phyloP scores from a whole-genome alignment of 2,888 invertebrate species.

The Pristionchus arcanus region DNA sequence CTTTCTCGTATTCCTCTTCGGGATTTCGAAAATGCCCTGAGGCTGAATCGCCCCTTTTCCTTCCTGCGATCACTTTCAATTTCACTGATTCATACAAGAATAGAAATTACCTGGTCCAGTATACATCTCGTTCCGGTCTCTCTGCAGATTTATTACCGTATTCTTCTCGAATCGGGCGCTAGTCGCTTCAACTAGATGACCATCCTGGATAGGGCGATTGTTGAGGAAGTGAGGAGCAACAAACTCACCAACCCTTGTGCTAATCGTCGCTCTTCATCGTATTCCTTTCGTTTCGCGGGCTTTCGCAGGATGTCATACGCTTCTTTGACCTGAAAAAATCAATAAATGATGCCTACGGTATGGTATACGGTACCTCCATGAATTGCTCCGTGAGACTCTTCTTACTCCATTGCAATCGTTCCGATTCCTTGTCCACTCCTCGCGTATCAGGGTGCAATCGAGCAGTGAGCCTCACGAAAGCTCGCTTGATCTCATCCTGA shows the following conservation, averaged over 20 bases:
- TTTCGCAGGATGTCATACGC: constrained; percentile 62
- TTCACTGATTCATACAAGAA: no score
- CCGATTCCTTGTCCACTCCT: constrained; percentile 22
- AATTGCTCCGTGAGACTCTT: constrained; percentile 58
- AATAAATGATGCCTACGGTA: neutral
- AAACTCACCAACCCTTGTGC: constrained; percentile 57
- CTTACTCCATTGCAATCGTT: constrained; percentile 45
- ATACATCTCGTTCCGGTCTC: constrained; percentile 36
- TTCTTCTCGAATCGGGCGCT: constrained; percentile 35
- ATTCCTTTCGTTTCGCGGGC: constrained; percentile 60
- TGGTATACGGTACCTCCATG: constrained; percentile 56
- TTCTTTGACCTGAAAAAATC: constrained; percentile 58
- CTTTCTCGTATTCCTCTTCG: constrained; percentile 45
- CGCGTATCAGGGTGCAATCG: constrained; percentile 59
- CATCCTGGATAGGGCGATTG: constrained; percentile 9
- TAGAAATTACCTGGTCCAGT: constrained; percentile 47
- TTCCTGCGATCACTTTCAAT: neutral
- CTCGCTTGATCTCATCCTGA: constrained; percentile 58
- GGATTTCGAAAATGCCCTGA: constrained; percentile 48
- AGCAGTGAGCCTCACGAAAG: constrained; percentile 50
- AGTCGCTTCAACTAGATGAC: constrained; percentile 45
- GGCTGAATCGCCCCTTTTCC: neutral
- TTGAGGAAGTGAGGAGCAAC: neutral
- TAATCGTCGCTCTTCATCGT: constrained; percentile 58
- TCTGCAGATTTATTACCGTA: constrained; percentile 11